Evolutionary conservation across 2,797 vertebrate genomes (phyloP).

Genomic region (Phrynocephalus vlangalii): DNA sequence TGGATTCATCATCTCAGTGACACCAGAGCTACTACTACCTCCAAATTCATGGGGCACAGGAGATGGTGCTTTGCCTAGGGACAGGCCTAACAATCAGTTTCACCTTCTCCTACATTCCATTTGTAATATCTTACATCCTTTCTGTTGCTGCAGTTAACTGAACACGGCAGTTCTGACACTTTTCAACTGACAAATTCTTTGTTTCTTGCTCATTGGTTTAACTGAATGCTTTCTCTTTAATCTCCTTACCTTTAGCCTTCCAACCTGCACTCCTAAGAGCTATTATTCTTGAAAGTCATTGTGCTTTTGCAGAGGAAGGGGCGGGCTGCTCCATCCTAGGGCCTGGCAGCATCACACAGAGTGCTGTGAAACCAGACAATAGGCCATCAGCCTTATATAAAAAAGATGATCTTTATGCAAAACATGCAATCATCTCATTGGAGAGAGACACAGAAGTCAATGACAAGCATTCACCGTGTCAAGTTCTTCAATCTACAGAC

Average conservation of each 20-base stretch:
- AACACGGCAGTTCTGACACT: neutral
- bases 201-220: neutral
- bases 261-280: neutral
- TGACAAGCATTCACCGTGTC: constrained; percentile 32
- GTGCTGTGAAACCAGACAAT: neutral
- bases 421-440: constrained; percentile 14
- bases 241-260: neutral
- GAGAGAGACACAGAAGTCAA: neutral
- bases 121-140: neutral
- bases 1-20: no score
- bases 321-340: neutral
- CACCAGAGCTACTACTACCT: no score
- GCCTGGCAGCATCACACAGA: neutral
- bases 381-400: constrained; percentile 6
- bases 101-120: neutral
- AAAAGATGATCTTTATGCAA: constrained; percentile 10
- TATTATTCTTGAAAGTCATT: neutral
- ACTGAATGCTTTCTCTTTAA: neutral
- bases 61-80: neutral
- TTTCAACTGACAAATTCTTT: neutral
- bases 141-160: no score
- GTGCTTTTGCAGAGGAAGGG: neutral
- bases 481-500: constrained; percentile 13
- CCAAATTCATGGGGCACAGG: no score
- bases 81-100: neutral